phyloP scores from a whole-genome alignment of 2,888 invertebrate species.

The Spodoptera picta region DNA sequence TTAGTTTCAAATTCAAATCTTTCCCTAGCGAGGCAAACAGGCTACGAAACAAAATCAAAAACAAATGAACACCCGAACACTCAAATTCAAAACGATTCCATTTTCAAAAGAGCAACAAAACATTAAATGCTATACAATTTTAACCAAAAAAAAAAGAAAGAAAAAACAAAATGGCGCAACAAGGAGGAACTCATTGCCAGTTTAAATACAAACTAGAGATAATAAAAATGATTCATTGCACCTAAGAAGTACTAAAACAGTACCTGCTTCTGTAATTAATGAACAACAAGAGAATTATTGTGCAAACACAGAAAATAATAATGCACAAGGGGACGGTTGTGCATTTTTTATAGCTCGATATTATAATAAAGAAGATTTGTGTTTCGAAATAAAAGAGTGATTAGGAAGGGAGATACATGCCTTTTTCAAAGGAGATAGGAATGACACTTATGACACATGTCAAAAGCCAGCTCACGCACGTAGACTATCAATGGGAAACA shows the following conservation, averaged over 20 bases:
- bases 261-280: slow-evolving; percentile 44
- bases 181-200: slow-evolving; percentile 21
- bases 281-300: slow-evolving; percentile 44
- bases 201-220: slow-evolving; percentile 44
- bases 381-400: too few relatives aligned
- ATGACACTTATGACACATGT: too few relatives aligned
- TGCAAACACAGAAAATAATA: slow-evolving; percentile 55
- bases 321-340: slow-evolving; percentile 50
- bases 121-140: slow-evolving; percentile 14
- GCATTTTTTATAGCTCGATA: slow-evolving; percentile 25
- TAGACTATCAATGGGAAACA: too few relatives aligned
- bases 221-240: slow-evolving; percentile 62
- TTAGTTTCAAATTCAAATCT: too few relatives aligned
- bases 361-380: slow-evolving; percentile 14
- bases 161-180: too few relatives aligned
- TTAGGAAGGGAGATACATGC: too few relatives aligned
- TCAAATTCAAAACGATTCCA: too few relatives aligned
- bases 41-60: background rate
- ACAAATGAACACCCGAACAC: background rate
- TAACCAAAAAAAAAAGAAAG: slow-evolving; percentile 7
- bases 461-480: too few relatives aligned
- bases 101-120: background rate
- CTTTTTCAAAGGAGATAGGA: too few relatives aligned
- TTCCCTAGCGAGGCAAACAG: too few relatives aligned
- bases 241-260: slow-evolving; percentile 35